These are phyloP conservation scores for Lordiphosa stackelbergi DNA, from an alignment of 1,140 invertebrate species.

Conservation along the genomic window DNA sequence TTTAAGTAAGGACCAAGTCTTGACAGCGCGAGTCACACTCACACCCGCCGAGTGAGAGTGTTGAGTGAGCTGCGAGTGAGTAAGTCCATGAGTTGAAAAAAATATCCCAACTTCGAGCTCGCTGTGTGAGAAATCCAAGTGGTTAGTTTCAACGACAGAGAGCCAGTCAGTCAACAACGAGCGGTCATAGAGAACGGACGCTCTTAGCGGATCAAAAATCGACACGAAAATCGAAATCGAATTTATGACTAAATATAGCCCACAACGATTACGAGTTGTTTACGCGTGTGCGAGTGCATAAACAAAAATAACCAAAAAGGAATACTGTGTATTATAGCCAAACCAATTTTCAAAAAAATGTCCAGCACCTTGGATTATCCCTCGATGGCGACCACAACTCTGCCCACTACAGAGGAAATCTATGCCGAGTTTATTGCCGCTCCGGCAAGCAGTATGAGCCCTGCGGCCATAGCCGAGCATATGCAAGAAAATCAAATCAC, in stretches of 20 bases:
- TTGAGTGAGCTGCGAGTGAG: not conserved
- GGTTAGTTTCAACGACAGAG: conserved; percentile 14
- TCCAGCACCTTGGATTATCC: conserved; percentile 49
- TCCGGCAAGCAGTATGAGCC: conserved; percentile 72
- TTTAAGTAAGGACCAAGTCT: conserved; percentile 46
- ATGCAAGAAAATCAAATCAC: conserved; percentile 74
- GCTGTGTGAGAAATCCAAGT: conserved; percentile 22
- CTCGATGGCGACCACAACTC: conserved; percentile 38
- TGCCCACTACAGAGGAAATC: conserved; percentile 26
- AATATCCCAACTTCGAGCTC: conserved; percentile 23
- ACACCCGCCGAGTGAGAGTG: not conserved
- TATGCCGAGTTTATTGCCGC: conserved; percentile 56
- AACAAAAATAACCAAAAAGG: conserved; percentile 13
- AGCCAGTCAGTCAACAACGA: conserved; percentile 52
- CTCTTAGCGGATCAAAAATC: conserved; percentile 25
- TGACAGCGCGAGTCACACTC: conserved; percentile 9
- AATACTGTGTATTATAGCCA: conserved; percentile 4
- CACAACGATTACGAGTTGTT: conserved; percentile 39
- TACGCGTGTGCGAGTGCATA: conserved; percentile 42
- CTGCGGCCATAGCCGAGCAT: conserved; percentile 61
- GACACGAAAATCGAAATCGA: conserved; percentile 28
- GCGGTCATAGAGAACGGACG: conserved; percentile 60
- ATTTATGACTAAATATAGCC: conserved; percentile 48
- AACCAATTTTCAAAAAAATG: conserved; percentile 12
- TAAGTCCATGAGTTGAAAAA: conserved; percentile 2